phyloP scores from a whole-genome alignment of 1,140 invertebrate genomes.

The Heliconius nattereri region DNA sequence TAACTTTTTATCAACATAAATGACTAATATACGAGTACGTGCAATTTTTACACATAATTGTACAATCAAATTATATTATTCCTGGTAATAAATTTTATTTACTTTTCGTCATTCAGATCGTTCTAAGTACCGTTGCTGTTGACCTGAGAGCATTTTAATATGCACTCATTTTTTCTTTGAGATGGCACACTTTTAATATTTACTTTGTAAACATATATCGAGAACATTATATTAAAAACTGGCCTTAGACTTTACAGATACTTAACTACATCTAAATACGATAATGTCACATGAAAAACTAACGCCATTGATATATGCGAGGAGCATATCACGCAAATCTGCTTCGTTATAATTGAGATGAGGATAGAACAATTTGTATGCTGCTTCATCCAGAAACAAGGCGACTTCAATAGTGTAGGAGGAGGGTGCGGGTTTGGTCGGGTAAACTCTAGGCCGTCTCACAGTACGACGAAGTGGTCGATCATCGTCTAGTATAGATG shows the following conservation, averaged over 20 bases:
- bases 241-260: background rate
- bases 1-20: conserved; percentile 36
- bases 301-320: conserved; percentile 89
- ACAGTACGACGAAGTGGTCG: conserved; percentile 52
- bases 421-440: conserved; percentile 61
- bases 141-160: conserved; percentile 14
- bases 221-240: conserved; percentile 3
- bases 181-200: conserved; percentile 12
- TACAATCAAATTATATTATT: conserved; percentile 6
- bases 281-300: conserved; percentile 45
- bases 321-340: conserved; percentile 85
- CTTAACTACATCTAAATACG: background rate
- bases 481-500: conserved; percentile 60
- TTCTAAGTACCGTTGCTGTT: conserved; percentile 8
- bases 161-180: conserved; percentile 9
- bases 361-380: conserved; percentile 86
- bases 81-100: conserved; percentile 9
- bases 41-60: background rate
- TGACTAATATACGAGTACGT: background rate
- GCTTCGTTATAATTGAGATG: conserved; percentile 84
- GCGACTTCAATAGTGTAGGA: conserved; percentile 84
- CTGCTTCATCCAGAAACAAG: conserved; percentile 88
- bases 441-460: conserved; percentile 53
- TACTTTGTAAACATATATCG: conserved; percentile 5
- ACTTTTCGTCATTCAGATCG: conserved; percentile 14